Conservation (phyloP, 2,113 vertebrate species). For the Chlorodrepanis virens region DNA sequence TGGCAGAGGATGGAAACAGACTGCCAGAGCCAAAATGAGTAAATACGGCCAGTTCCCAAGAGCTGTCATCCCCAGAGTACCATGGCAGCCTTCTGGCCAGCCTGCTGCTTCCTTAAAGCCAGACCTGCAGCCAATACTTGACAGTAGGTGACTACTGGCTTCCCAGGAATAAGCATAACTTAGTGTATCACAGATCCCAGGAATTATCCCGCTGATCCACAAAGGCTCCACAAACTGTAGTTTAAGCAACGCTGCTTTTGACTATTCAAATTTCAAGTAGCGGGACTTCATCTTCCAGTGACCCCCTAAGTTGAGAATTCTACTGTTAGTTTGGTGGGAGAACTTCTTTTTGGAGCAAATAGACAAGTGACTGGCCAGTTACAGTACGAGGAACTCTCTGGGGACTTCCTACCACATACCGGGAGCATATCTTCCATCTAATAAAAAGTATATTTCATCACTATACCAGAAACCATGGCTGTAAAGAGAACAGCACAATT, state of each 20-base stretch:
- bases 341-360: not conserved
- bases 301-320: not conserved
- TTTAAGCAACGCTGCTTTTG: not conserved
- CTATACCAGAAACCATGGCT: not conserved
- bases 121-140: not conserved
- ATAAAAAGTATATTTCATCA: not conserved
- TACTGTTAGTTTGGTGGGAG: conserved; percentile 11
- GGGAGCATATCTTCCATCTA: not conserved
- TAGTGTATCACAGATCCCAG: not conserved
- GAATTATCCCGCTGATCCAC: not conserved
- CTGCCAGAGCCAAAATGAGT: not conserved
- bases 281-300: not conserved
- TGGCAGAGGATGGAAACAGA: not conserved
- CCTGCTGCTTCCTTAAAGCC: not conserved
- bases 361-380: not conserved
- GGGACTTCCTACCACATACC: not conserved
- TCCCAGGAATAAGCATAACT: not conserved
- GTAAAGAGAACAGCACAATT: not conserved
- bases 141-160: not conserved
- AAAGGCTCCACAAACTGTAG: not conserved
- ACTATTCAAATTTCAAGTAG: not conserved
- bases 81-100: not conserved
- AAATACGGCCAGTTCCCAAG: not conserved
- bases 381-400: not conserved
- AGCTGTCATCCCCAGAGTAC: not conserved